These are phyloP conservation scores for Nymphalis urticae DNA, from an alignment of 2,888 invertebrate genomes.

Conservation along the genomic window DNA sequence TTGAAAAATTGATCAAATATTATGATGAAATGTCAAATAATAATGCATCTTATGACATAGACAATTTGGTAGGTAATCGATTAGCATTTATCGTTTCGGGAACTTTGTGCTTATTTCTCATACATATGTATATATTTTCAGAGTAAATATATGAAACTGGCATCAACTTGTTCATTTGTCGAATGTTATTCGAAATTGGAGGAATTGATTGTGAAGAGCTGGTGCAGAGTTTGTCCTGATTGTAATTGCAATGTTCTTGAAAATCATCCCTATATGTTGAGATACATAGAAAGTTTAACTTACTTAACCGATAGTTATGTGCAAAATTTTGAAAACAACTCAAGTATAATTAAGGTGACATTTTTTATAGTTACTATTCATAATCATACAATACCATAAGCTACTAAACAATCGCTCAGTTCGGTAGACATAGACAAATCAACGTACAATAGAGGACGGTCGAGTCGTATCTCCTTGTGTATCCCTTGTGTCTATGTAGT, in stretches of 20 bases:
- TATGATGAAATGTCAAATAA: slow-evolving; percentile 24
- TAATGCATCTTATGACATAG: slow-evolving; percentile 9
- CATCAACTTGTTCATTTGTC: slow-evolving; percentile 53
- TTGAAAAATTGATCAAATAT: slow-evolving; percentile 46
- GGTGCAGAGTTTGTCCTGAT: slow-evolving; percentile 57
- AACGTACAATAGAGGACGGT: too few species aligned
- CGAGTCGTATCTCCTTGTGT: too few species aligned
- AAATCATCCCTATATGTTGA: slow-evolving; percentile 42
- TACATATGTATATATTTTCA: slow-evolving; percentile 45
- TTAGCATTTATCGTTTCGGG: not conserved
- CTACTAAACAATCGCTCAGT: too few species aligned
- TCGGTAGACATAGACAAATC: too few species aligned
- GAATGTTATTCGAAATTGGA: slow-evolving; percentile 47
- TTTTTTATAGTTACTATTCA: not conserved
- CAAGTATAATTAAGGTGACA: slow-evolving; percentile 53
- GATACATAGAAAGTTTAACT: slow-evolving; percentile 52
- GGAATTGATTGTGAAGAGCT: slow-evolving; percentile 48
- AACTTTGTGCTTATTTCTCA: not conserved
- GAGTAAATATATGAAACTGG: slow-evolving; percentile 54
- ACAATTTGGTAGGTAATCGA: slow-evolving; percentile 30
- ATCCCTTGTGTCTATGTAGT: too few species aligned
- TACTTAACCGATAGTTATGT: slow-evolving; percentile 49
- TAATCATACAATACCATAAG: not conserved
- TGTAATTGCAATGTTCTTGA: slow-evolving; percentile 38
- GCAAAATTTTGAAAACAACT: slow-evolving; percentile 43